Evolutionary conservation across 2,888 invertebrate species (phyloP).

Genomic region (Argyresthia albistria): DNA sequence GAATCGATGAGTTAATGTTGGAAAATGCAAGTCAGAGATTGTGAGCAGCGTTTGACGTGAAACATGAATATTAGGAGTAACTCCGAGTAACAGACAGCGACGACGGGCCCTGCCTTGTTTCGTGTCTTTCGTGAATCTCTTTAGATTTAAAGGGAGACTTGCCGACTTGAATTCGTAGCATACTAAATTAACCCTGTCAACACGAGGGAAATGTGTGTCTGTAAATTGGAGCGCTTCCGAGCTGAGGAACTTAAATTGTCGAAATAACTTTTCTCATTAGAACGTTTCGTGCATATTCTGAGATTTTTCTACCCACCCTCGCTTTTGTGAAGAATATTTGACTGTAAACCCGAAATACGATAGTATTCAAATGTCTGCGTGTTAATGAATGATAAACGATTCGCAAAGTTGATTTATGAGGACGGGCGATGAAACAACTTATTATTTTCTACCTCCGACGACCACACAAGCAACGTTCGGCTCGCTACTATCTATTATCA

Average conservation of each 20-base stretch:
- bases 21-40: slow-evolving; percentile 24
- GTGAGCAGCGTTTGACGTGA: slow-evolving; percentile 15
- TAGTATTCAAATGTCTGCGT: too few species aligned
- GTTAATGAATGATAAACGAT: slow-evolving; percentile 4
- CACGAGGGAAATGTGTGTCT: not conserved
- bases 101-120: too few species aligned
- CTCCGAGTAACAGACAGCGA: not conserved
- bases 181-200: not conserved
- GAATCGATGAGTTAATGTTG: slow-evolving; percentile 20
- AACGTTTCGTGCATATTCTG: not conserved
- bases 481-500: not conserved
- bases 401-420: slow-evolving; percentile 3
- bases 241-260: not conserved
- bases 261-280: slow-evolving; percentile 1
- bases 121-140: not conserved
- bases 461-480: slow-evolving; percentile 2
- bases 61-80: slow-evolving; percentile 6
- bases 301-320: not conserved
- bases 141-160: not conserved
- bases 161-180: not conserved
- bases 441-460: not conserved
- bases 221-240: not conserved
- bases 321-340: too few species aligned
- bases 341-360: too few species aligned
- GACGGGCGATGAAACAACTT: not conserved